Evolutionary conservation across 2,113 vertebrate species (phyloP).

Genomic region (Ramphastos sulfuratus): DNA sequence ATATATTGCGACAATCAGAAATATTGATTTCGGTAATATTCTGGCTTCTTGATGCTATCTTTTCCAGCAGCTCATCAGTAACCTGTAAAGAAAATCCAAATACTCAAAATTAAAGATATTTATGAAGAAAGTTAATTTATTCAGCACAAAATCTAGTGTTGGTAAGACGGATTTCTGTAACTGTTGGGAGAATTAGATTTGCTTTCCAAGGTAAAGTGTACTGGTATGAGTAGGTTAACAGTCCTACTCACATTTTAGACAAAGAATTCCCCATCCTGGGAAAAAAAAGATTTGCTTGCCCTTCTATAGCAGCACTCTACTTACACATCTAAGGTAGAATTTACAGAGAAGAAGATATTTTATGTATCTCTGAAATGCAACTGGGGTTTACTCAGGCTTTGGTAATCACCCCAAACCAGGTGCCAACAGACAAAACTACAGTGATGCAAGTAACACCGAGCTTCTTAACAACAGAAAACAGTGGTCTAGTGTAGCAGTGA

Average conservation of each 20-base stretch:
- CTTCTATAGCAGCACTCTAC: background rate
- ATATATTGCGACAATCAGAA: slow-evolving; percentile 94
- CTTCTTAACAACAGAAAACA: background rate
- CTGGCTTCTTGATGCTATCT: slow-evolving; percentile 93
- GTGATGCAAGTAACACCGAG: background rate
- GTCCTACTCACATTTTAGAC: background rate
- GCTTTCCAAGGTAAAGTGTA: background rate
- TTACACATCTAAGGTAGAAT: background rate
- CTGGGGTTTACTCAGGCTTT: background rate
- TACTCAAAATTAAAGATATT: background rate
- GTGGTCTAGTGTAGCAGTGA: background rate
- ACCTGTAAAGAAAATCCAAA: slow-evolving; percentile 78
- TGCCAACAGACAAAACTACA: background rate
- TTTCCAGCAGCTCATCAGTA: slow-evolving; percentile 92
- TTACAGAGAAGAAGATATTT: background rate
- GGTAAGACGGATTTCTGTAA: background rate
- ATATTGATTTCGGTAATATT: slow-evolving; percentile 98
- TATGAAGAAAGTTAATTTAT: background rate
- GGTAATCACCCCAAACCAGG: background rate
- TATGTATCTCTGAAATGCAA: background rate
- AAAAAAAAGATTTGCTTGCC: background rate
- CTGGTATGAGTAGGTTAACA: background rate
- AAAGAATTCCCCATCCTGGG: background rate
- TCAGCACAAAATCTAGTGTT: background rate
- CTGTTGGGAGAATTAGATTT: background rate